Evolutionary conservation across 2,888 invertebrate species (phyloP).

Genomic region (Campoletis raptor): DNA sequence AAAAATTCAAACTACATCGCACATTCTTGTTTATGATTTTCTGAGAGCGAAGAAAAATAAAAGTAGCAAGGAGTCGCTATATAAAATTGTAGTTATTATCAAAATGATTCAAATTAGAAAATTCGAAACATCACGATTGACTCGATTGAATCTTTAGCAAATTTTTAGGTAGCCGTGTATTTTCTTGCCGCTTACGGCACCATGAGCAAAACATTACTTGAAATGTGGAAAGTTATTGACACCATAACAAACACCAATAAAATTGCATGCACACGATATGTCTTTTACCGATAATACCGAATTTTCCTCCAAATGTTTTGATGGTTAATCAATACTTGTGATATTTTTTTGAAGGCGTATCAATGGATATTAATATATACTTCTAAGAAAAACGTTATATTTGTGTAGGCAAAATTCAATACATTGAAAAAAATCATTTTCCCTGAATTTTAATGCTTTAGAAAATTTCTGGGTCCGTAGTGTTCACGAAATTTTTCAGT

Average conservation of each 20-base stretch:
- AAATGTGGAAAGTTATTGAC: constrained; percentile 24
- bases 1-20: constrained; percentile 38
- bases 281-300: constrained; percentile 22
- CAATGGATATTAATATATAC: background rate
- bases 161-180: constrained; percentile 26
- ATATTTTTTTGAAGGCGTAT: background rate
- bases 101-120: background rate
- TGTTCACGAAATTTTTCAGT: too few species aligned
- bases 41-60: background rate
- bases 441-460: too few species aligned
- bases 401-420: background rate
- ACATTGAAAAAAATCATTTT: background rate
- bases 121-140: constrained; percentile 41
- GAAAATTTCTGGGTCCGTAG: too few species aligned
- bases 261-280: constrained; percentile 35
- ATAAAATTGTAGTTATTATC: background rate
- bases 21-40: constrained; percentile 26
- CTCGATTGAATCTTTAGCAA: constrained; percentile 42
- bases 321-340: constrained; percentile 11
- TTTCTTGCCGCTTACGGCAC: background rate
- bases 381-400: background rate
- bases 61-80: background rate
- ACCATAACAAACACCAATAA: constrained; percentile 36
- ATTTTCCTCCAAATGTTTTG: constrained; percentile 19
- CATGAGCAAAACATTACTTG: background rate